phyloP scores from a whole-genome alignment of 2,797 vertebrate genomes.

The Lutjanus argentimaculatus region DNA sequence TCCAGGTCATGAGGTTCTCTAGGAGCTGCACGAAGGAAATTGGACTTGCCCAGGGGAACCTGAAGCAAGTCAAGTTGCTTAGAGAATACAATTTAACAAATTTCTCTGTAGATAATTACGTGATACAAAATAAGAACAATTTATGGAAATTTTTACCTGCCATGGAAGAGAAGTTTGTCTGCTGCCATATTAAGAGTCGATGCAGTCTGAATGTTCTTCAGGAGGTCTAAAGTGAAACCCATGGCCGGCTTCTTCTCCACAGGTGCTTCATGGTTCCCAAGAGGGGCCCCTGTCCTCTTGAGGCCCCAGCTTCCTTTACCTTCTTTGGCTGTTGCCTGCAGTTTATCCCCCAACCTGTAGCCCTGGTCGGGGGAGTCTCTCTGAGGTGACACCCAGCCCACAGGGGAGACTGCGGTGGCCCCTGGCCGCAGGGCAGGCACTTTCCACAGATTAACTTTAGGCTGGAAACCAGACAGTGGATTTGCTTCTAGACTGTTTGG shows the following conservation, averaged over 20 bases:
- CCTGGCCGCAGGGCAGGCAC: slow-evolving; percentile 86
- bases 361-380: slow-evolving; percentile 73
- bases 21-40: too few species aligned
- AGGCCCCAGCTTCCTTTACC: slow-evolving; percentile 75
- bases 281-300: slow-evolving; percentile 78
- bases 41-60: too few species aligned
- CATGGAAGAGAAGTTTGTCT: slow-evolving; percentile 83
- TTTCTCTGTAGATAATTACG: background rate
- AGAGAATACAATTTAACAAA: too few species aligned
- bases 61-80: too few species aligned
- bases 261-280: slow-evolving; percentile 71
- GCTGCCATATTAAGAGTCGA: slow-evolving; percentile 73
- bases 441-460: slow-evolving; percentile 89
- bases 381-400: slow-evolving; percentile 80
- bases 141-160: slow-evolving; percentile 85
- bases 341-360: slow-evolving; percentile 74
- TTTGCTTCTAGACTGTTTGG: slow-evolving; percentile 51
- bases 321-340: slow-evolving; percentile 66
- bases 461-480: slow-evolving; percentile 72
- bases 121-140: background rate
- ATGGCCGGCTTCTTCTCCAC: slow-evolving; percentile 85
- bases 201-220: slow-evolving; percentile 80
- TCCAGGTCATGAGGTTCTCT: too few species aligned
- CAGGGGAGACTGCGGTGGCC: slow-evolving; percentile 53
- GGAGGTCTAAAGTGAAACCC: slow-evolving; percentile 81